Evolutionary conservation across 2,888 invertebrate species (phyloP).

Genomic region (Hirtodrosophila confusa): DNA sequence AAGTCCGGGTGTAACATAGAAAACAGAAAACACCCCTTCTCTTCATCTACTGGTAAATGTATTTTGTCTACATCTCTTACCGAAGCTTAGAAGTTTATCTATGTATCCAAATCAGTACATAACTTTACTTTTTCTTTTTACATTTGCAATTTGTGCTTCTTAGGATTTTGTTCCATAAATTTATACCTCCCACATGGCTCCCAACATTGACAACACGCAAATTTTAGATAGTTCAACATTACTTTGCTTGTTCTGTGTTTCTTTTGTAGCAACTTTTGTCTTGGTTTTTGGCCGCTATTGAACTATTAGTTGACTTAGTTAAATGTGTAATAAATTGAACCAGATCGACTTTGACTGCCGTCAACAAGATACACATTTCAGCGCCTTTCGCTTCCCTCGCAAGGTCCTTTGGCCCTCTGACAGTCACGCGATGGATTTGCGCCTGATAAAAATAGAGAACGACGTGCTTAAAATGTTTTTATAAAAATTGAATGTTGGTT

Average conservation of each 20-base stretch:
- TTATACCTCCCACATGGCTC: constrained; percentile 11
- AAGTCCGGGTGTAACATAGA: too few relatives aligned
- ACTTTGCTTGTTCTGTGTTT: constrained; percentile 29
- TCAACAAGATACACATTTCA: constrained; percentile 24
- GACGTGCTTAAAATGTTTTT: constrained; percentile 64
- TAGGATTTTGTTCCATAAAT: neutral
- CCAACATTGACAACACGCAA: constrained; percentile 44
- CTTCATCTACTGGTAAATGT: too few relatives aligned
- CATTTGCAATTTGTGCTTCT: too few relatives aligned
- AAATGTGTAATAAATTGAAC: constrained; percentile 74
- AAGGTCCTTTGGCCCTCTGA: constrained; percentile 10
- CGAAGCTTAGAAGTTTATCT: too few relatives aligned
- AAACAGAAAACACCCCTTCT: too few relatives aligned
- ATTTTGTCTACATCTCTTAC: too few relatives aligned
- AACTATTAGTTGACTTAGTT: constrained; percentile 65
- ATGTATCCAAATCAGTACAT: too few relatives aligned
- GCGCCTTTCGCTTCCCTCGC: neutral
- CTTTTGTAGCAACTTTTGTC: constrained; percentile 41
- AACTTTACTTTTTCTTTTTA: too few relatives aligned
- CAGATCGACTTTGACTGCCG: constrained; percentile 36
- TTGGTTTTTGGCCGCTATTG: constrained; percentile 49
- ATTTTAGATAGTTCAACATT: constrained; percentile 45
- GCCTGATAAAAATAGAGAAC: constrained; percentile 63
- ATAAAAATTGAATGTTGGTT: constrained; percentile 73
- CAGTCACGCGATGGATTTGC: constrained; percentile 66